phyloP scores from a whole-genome alignment of 2,797 vertebrate genomes.

The Zonotrichia albicollis region DNA sequence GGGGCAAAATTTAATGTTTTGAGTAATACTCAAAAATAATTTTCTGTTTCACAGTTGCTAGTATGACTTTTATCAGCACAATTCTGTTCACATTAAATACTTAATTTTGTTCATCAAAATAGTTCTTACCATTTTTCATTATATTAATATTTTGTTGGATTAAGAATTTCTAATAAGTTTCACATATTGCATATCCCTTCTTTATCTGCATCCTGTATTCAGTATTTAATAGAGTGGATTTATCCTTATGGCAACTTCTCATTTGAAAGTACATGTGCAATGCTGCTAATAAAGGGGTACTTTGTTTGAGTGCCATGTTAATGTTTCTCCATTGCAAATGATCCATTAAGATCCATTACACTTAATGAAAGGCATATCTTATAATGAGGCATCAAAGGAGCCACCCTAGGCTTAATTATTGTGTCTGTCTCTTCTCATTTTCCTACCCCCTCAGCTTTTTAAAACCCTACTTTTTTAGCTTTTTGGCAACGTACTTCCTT shows the following conservation, averaged over 20 bases:
- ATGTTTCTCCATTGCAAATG: slow-evolving; percentile 35
- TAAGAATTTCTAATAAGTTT: not conserved
- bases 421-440: slow-evolving; percentile 14
- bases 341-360: slow-evolving; percentile 56
- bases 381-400: slow-evolving; percentile 29
- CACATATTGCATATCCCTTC: not conserved
- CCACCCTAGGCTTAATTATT: slow-evolving; percentile 30
- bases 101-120: not conserved
- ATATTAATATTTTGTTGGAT: not conserved
- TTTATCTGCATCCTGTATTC: not conserved
- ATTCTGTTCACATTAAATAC: not conserved
- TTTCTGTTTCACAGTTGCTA: not conserved
- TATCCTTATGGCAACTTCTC: not conserved
- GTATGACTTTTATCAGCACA: not conserved
- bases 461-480: not conserved
- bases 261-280: not conserved
- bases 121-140: not conserved
- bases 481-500: not conserved
- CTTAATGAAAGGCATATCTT: slow-evolving; percentile 46
- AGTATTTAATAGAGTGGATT: not conserved
- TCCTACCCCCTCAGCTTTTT: slow-evolving; percentile 7
- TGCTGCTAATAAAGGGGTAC: not conserved
- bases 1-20: not conserved
- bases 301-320: not conserved
- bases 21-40: not conserved